Conservation (phyloP, 2,113 vertebrate species). For the Pterocles orientalis region DNA sequence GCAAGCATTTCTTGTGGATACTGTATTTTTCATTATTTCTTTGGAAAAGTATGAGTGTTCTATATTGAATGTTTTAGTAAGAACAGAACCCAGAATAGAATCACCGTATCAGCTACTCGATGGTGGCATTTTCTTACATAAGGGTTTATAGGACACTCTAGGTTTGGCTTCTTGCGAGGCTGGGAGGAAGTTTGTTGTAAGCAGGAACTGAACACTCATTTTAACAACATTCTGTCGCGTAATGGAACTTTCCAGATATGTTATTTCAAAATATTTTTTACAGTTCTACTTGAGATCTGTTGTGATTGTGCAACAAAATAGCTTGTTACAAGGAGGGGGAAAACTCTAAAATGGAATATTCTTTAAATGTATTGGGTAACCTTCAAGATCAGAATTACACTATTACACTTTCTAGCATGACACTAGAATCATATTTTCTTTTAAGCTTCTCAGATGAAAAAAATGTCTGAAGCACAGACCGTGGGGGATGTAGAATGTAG, state of each 20-base stretch:
- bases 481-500: neutral
- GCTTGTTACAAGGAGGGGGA: neutral
- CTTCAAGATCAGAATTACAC: neutral
- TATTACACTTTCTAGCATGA: neutral
- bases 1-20: neutral
- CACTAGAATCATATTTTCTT: neutral
- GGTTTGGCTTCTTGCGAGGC: neutral
- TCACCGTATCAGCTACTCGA: accelerated
- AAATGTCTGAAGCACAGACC: neutral
- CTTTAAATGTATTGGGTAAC: neutral
- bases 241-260: neutral
- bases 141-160: neutral
- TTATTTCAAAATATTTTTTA: neutral
- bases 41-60: neutral
- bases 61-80: neutral
- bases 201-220: neutral
- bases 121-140: neutral
- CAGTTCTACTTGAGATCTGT: neutral
- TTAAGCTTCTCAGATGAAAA: neutral
- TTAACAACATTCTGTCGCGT: neutral
- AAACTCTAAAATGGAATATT: neutral
- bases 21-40: neutral
- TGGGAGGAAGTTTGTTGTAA: neutral
- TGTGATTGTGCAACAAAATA: neutral
- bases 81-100: neutral